Evolutionary conservation across 2,888 invertebrate genomes (phyloP), one percentile per base, ranked within the genome.

Genomic region (Protonemura montana): DNA sequence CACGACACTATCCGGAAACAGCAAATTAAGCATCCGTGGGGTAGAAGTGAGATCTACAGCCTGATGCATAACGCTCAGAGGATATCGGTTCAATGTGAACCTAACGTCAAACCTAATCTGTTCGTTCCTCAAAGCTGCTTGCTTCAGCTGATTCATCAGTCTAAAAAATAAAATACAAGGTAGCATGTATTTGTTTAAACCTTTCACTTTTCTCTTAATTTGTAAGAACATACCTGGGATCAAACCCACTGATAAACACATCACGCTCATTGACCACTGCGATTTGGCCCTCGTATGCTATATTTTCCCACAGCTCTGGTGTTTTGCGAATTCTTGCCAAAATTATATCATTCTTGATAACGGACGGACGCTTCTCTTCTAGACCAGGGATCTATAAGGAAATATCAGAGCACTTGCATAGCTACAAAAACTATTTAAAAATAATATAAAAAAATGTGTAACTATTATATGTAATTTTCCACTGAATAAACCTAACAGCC

Each of bases 341-440:
- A 28, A 91, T 89, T 27, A 88, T 87, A 87, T 91, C 91, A 82
- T 90, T 89, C 76, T 88, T 88, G 16, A 91, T 84, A 42, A 91
- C 86, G 27, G 91, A 91, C 0, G 91, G 91, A 29, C 91, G 89
- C 27, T 90, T 89, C 89, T 91, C 91, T 3, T 90, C 90, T 76
- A 91, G 88, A 27, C 90, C 91, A 42, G 91, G 90, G 28, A 91
- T 90, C 90, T 91, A 86, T 35, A 83, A 87, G 2, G 16, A 78
- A n/a, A 30, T n/a, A 21, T 29, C 28, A 85, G 25, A 21, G 5
- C 77, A 26, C n/a, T 85, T 85, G n/a, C n/a, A n/a, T n/a, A n/a
- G n/a, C n/a, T n/a, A n/a, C n/a, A n/a, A n/a, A n/a, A n/a, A n/a
- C n/a, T n/a, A n/a, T n/a, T n/a, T n/a, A n/a, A n/a, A n/a, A n/a